Percentiles rank a stretch among this genome's conserved stretches.
Conservation (phyloP, 1,140 invertebrate species). For the Liolophura sinensis region DNA sequence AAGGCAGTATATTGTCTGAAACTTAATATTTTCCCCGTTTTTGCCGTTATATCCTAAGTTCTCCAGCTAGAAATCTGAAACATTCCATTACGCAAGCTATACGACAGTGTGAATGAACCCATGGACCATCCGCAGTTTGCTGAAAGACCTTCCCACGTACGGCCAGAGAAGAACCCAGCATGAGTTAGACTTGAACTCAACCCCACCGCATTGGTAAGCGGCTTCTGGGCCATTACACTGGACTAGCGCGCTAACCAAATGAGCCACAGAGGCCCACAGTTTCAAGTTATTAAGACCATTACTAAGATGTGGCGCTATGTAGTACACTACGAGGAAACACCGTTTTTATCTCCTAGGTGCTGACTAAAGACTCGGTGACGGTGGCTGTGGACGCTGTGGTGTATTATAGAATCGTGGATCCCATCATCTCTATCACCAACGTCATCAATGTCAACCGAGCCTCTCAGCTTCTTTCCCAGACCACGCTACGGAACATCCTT, state of each 20-base stretch:
- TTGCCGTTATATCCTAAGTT: no score
- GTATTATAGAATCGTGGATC: constrained; percentile 91
- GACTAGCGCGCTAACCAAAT: no score
- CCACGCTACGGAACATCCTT: constrained; percentile 76
- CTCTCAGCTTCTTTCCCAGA: constrained; percentile 56
- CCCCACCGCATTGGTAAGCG: no score
- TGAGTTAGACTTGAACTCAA: no score
- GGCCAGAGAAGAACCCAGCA: no score
- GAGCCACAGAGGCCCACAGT: not conserved
- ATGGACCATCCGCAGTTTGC: not conserved
- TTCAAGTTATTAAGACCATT: not conserved
- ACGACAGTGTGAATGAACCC: not conserved
- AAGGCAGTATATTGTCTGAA: no score
- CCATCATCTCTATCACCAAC: constrained; percentile 94
- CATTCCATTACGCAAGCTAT: not conserved
- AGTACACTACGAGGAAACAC: constrained; percentile 57
- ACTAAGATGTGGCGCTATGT: no score
- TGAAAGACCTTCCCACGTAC: no score
- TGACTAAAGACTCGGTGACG: constrained; percentile 89
- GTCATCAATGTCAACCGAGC: constrained; percentile 86
- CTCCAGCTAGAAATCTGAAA: no score
- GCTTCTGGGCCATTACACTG: no score
- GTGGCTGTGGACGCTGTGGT: constrained; percentile 86
- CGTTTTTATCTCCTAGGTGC: constrained; percentile 69
- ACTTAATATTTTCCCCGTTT: no score